These are phyloP conservation scores for Actinopyga echinites DNA, from an alignment of 53 echinoderm and acorn worm genomes.

Conservation along the genomic window DNA sequence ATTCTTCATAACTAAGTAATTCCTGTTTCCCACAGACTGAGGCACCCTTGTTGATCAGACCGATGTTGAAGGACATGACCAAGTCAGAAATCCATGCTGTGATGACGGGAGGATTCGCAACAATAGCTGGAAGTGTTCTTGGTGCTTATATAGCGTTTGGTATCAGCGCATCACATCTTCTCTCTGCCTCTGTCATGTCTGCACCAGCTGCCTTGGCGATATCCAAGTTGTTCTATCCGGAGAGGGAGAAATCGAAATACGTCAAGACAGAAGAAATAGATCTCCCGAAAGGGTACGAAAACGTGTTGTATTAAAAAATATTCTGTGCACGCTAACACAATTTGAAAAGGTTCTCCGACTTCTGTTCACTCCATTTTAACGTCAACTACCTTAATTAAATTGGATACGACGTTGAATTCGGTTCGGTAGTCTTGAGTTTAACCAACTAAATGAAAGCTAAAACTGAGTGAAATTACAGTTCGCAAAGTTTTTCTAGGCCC, in stretches of 20 bases:
- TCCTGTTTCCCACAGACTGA: conserved; percentile 64
- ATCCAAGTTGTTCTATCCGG: conserved; percentile 90
- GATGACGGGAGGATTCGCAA: conserved; percentile 98
- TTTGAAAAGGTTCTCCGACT: no score
- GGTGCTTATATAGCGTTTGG: conserved; percentile 96
- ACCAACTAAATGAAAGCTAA: no score
- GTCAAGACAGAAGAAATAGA: conserved; percentile 64
- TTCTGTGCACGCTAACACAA: no score
- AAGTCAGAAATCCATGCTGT: conserved; percentile 93
- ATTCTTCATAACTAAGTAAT: neutral
- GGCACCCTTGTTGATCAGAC: conserved; percentile 86
- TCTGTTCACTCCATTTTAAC: no score
- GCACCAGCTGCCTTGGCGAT: conserved; percentile 94
- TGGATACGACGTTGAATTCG: no score
- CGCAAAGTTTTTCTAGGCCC: no score
- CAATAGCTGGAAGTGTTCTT: conserved; percentile 89
- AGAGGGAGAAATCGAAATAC: conserved; percentile 70
- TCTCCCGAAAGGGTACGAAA: conserved; percentile 55
- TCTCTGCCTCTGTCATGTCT: conserved; percentile 92
- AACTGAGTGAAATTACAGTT: no score
- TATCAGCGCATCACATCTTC: conserved; percentile 92
- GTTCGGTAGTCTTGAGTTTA: no score
- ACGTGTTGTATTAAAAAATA: neutral
- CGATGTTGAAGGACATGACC: conserved; percentile 83
- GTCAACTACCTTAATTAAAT: no score